phyloP scores from a whole-genome alignment of 2,113 vertebrate genomes.

The Pycnonotus jocosus region DNA sequence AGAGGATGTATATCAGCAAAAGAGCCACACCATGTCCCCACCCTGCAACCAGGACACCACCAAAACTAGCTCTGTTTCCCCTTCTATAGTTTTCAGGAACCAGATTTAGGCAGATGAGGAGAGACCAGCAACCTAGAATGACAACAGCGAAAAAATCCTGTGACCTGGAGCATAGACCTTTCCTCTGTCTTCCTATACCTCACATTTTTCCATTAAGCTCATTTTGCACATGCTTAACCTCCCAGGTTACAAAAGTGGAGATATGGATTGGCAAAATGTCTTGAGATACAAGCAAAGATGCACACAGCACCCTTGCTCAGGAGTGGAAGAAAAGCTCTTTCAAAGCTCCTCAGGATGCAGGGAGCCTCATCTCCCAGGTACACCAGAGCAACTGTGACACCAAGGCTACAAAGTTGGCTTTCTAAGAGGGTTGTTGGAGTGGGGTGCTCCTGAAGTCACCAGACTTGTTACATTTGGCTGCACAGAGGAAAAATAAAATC shows the following conservation, averaged over 20 bases:
- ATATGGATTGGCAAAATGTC: background rate
- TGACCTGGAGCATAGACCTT: fast-evolving
- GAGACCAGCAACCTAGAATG: background rate
- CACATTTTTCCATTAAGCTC: background rate
- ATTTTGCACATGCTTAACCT: background rate
- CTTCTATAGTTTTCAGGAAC: background rate
- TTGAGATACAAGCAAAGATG: background rate
- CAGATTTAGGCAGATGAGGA: background rate
- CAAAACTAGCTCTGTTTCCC: background rate
- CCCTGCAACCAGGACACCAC: too few species aligned
- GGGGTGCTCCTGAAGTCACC: background rate
- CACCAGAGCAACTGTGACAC: background rate
- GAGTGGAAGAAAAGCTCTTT: background rate
- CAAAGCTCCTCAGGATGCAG: fast-evolving
- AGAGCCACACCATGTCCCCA: background rate
- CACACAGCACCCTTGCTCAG: background rate
- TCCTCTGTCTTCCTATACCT: background rate
- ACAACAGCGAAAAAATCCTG: background rate
- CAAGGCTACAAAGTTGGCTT: background rate
- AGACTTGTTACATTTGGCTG: background rate
- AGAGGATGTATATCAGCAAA: background rate
- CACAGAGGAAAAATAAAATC: background rate
- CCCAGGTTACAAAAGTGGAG: background rate
- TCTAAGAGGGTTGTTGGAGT: background rate
- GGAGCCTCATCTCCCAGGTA: background rate